These are phyloP conservation scores for Sebastes melanostomus DNA, from an alignment of 2,797 vertebrate genomes.

Conservation along the genomic window DNA sequence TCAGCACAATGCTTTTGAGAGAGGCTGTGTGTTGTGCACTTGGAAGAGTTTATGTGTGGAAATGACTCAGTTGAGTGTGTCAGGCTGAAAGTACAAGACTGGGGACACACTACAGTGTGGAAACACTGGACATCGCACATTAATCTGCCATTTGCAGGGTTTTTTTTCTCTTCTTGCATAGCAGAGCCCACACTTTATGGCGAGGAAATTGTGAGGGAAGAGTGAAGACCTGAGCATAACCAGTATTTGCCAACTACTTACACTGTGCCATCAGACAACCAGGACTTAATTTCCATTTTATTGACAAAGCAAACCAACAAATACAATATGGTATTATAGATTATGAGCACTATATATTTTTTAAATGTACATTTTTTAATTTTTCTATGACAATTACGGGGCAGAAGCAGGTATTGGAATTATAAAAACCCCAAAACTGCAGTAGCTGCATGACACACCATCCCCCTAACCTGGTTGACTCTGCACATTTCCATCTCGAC, in stretches of 20 bases:
- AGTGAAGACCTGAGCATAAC: neutral
- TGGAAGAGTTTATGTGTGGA: conserved; percentile 39
- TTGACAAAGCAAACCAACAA: neutral
- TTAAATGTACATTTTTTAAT: neutral
- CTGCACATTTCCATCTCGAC: neutral
- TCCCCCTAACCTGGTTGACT: neutral
- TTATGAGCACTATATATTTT: neutral
- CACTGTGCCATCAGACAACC: neutral
- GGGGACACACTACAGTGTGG: conserved; percentile 23
- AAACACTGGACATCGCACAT: conserved; percentile 30
- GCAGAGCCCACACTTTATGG: neutral
- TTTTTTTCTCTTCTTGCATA: neutral
- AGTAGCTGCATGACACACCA: neutral
- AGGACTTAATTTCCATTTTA: neutral
- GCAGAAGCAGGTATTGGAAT: neutral
- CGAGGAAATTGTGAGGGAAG: neutral
- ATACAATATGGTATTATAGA: neutral
- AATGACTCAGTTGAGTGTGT: conserved; percentile 59
- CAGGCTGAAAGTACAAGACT: conserved; percentile 37
- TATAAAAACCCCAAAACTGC: neutral
- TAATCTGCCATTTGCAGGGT: conserved; percentile 1
- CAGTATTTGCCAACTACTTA: neutral
- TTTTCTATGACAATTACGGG: neutral
- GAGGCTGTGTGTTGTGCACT: conserved; percentile 26
- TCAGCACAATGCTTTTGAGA: conserved; percentile 52